These are phyloP conservation scores for Liodrosophila aerea DNA, from an alignment of 2,888 invertebrate genomes.

Conservation along the genomic window DNA sequence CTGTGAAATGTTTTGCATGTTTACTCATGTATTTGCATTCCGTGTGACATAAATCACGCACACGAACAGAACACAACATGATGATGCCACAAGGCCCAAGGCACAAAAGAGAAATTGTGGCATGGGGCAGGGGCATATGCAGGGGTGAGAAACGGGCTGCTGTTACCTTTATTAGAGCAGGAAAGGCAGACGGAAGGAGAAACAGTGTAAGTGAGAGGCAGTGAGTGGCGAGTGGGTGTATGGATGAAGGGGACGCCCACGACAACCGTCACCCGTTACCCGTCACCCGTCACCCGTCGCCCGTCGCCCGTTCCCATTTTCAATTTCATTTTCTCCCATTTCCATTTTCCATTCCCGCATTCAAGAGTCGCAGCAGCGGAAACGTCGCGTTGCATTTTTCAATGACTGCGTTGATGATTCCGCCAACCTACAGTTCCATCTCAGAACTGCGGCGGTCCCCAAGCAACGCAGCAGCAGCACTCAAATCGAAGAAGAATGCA, in stretches of 20 bases:
- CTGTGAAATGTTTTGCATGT: constrained; percentile 68
- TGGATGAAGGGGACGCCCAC: constrained; percentile 33
- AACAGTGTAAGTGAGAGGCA: not conserved
- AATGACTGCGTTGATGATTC: constrained; percentile 70
- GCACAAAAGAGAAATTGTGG: constrained; percentile 59
- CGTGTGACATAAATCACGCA: constrained; percentile 75
- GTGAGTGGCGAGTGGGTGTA: not conserved
- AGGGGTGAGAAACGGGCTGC: constrained; percentile 7
- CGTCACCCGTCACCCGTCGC: too few relatives aligned
- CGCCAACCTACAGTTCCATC: constrained; percentile 23
- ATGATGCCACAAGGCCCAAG: constrained; percentile 42
- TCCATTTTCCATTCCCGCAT: constrained; percentile 5
- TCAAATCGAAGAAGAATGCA: constrained; percentile 11
- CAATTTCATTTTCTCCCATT: constrained; percentile 7
- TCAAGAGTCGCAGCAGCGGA: constrained; percentile 43
- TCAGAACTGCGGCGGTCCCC: not conserved
- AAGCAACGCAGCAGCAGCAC: not conserved
- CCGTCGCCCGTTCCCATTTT: constrained; percentile 22
- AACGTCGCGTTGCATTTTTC: constrained; percentile 71
- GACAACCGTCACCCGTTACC: too few relatives aligned
- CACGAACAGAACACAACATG: constrained; percentile 46
- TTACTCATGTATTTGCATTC: constrained; percentile 75
- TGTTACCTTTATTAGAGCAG: constrained; percentile 31
- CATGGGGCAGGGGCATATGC: constrained; percentile 1
- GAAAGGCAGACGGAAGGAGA: not conserved